These are phyloP conservation scores for Osmerus mordax DNA, from an alignment of 2,113 vertebrate species.

Conservation along the genomic window DNA sequence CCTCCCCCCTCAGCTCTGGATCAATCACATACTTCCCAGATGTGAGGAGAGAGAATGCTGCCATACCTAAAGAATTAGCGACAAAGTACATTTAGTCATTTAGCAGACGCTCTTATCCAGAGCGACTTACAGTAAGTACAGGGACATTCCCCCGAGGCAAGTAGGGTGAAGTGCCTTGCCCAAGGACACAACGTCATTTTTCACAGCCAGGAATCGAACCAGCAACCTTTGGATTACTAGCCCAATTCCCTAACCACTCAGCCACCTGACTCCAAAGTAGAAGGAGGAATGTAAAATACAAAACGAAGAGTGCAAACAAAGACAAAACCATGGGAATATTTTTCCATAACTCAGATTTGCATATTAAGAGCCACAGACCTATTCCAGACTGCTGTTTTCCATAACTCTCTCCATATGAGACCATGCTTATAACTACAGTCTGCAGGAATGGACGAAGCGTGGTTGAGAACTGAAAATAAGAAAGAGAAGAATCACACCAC, in stretches of 20 bases:
- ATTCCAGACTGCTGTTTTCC: conserved; percentile 79
- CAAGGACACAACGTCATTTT: too few species aligned
- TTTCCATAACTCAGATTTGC: background rate
- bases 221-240: too few species aligned
- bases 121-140: too few species aligned
- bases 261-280: too few species aligned
- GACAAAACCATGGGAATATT: too few species aligned
- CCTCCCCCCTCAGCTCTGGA: conserved; percentile 80
- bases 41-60: conserved; percentile 84
- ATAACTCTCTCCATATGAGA: conserved; percentile 86
- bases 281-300: background rate
- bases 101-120: too few species aligned
- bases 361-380: conserved; percentile 62
- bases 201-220: too few species aligned
- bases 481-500: background rate
- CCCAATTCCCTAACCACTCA: too few species aligned
- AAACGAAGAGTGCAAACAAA: too few species aligned
- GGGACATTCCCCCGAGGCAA: too few species aligned
- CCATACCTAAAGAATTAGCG: conserved; percentile 67
- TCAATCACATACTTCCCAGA: conserved; percentile 86
- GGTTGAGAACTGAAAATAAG: conserved; percentile 74
- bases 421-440: conserved; percentile 85
- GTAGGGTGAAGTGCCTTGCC: too few species aligned
- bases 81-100: too few species aligned
- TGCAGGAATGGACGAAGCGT: conserved; percentile 85